Percentiles rank a stretch among this genome's conserved stretches.
These are phyloP conservation scores for Lochmaea capreae DNA, from an alignment of 2,888 invertebrate species.

Conservation along the genomic window DNA sequence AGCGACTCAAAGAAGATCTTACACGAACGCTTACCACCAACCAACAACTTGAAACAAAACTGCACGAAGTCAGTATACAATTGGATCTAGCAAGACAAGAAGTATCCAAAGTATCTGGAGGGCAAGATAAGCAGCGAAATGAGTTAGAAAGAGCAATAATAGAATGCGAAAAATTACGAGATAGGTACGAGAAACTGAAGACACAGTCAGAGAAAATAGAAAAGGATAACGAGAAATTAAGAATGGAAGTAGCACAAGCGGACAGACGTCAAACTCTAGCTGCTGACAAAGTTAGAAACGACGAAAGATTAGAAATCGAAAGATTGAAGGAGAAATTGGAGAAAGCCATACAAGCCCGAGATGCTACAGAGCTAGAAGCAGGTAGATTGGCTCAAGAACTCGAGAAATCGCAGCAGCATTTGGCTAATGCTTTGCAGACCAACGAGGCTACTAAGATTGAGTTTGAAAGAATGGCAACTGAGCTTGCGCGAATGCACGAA, in stretches of 20 bases:
- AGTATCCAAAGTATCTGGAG: conserved; percentile 77
- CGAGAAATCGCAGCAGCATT: conserved; percentile 86
- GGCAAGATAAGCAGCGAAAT: conserved; percentile 83
- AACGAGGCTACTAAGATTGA: conserved; percentile 87
- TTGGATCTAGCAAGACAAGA: conserved; percentile 84
- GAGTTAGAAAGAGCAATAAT: conserved; percentile 88
- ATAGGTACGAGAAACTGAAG: conserved; percentile 87
- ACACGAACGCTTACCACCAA: conserved; percentile 74
- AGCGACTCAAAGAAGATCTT: conserved; percentile 79
- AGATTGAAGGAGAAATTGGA: conserved; percentile 87
- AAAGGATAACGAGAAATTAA: conserved; percentile 82
- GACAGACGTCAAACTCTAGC: conserved; percentile 73
- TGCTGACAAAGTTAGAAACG: conserved; percentile 74
- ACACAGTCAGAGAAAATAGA: conserved; percentile 77
- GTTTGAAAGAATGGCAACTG: conserved; percentile 85
- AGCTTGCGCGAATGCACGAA: conserved; percentile 84
- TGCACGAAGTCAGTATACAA: conserved; percentile 85
- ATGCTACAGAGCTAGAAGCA: conserved; percentile 87
- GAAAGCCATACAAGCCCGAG: conserved; percentile 83
- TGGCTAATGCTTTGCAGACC: conserved; percentile 85
- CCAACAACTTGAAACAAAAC: conserved; percentile 78
- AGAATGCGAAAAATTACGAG: conserved; percentile 89
- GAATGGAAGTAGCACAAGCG: conserved; percentile 75
- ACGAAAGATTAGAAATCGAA: conserved; percentile 83
- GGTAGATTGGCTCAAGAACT: conserved; percentile 86